These are phyloP conservation scores for Pteromalus puparum DNA, from an alignment of 1,140 invertebrate species.

Conservation along the genomic window DNA sequence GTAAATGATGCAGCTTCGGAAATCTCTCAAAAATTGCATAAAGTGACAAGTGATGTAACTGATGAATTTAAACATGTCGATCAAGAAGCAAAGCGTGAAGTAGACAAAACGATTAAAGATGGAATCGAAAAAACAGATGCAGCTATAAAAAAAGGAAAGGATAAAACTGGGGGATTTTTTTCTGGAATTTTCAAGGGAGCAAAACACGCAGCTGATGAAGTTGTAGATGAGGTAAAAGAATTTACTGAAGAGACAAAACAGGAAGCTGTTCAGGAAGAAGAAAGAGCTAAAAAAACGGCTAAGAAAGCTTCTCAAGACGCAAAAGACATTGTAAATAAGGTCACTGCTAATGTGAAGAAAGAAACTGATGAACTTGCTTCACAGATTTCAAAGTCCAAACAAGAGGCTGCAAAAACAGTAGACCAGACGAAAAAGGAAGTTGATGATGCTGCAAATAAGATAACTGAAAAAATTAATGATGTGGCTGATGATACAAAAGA, in stretches of 20 bases:
- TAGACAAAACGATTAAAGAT: too few species aligned
- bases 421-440: too few species aligned
- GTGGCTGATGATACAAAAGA: constrained; percentile 50
- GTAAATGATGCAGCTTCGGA: constrained; percentile 4
- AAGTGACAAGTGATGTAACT: constrained; percentile 54
- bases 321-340: constrained; percentile 41
- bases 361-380: too few species aligned
- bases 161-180: constrained; percentile 56
- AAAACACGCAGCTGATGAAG: constrained; percentile 51
- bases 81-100: background rate
- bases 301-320: constrained; percentile 14
- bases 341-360: constrained; percentile 11
- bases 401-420: too few species aligned
- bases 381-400: too few species aligned
- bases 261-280: constrained; percentile 24
- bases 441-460: too few species aligned
- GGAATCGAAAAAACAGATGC: background rate
- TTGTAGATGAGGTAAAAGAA: constrained; percentile 8
- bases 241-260: constrained; percentile 42
- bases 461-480: background rate
- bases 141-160: constrained; percentile 53
- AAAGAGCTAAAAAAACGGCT: background rate
- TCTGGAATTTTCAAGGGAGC: constrained; percentile 59
- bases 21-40: background rate
- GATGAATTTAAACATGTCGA: constrained; percentile 67